A percentile compares a stretch with the other conserved stretches of the same genome.
These are phyloP conservation scores for Clarias platycephalus DNA, from an alignment of 2,797 vertebrate species.

Conservation along the genomic window DNA sequence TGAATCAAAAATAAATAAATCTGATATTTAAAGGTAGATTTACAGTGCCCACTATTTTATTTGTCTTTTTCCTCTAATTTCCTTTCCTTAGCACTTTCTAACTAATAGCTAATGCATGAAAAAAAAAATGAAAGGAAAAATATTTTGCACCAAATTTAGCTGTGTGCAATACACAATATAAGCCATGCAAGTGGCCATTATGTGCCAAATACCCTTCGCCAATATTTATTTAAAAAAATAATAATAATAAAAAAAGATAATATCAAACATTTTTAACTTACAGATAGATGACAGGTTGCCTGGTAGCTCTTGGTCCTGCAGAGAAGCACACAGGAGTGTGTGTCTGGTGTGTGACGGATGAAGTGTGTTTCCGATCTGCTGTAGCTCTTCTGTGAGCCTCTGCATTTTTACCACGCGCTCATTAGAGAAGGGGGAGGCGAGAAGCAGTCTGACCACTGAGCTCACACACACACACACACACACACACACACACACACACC, in stretches of 20 bases:
- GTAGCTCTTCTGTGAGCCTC: constrained; percentile 53
- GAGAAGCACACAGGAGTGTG: constrained; percentile 27
- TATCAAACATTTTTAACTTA: constrained; percentile 13
- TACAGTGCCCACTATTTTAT: neutral
- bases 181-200: neutral
- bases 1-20: neutral
- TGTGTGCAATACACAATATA: neutral
- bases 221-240: neutral
- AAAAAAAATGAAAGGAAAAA: neutral
- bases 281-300: constrained; percentile 22
- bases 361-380: constrained; percentile 20
- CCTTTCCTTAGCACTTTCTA: neutral
- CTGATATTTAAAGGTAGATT: no score
- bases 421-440: constrained; percentile 50
- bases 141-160: neutral
- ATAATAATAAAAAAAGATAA: neutral
- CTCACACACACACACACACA: neutral
- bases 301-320: constrained; percentile 11
- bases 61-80: neutral
- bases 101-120: neutral
- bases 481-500: neutral
- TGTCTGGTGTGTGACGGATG: constrained; percentile 16
- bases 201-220: neutral
- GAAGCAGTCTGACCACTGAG: constrained; percentile 41
- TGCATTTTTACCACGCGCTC: constrained; percentile 47